phyloP scores from a whole-genome alignment of 2,888 invertebrate genomes.

The Rambutsinella grinnellia region DNA sequence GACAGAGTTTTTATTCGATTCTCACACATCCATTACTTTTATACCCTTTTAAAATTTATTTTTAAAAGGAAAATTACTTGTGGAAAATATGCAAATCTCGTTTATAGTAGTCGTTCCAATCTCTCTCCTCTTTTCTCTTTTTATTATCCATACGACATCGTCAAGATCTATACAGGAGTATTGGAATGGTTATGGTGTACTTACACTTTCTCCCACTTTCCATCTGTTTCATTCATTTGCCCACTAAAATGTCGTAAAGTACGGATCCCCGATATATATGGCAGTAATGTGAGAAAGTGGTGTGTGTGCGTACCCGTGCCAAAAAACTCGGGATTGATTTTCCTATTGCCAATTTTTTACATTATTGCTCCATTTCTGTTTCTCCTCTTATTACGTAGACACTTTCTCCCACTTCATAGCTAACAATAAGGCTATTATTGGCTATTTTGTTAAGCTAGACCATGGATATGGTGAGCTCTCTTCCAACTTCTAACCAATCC shows the following conservation, averaged over 20 bases:
- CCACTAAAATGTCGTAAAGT: neutral
- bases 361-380: conserved; percentile 52
- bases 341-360: conserved; percentile 54
- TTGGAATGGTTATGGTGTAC: neutral
- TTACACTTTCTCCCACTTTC: neutral
- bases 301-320: conserved; percentile 20
- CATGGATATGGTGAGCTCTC: no score
- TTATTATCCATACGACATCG: no score
- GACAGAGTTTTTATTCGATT: no score
- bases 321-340: conserved; percentile 53
- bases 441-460: neutral
- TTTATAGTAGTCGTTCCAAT: no score
- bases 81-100: neutral
- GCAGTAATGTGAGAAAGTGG: neutral
- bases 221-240: neutral
- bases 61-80: neutral
- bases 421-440: neutral
- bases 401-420: neutral
- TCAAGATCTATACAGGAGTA: neutral
- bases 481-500: no score
- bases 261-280: neutral
- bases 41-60: neutral
- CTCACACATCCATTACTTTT: no score
- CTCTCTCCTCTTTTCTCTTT: neutral
- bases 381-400: conserved; percentile 14